Percentiles rank a stretch among this genome's conserved stretches.
phyloP scores from a whole-genome alignment of 2,888 invertebrate species.

The Tridacna gigas region DNA sequence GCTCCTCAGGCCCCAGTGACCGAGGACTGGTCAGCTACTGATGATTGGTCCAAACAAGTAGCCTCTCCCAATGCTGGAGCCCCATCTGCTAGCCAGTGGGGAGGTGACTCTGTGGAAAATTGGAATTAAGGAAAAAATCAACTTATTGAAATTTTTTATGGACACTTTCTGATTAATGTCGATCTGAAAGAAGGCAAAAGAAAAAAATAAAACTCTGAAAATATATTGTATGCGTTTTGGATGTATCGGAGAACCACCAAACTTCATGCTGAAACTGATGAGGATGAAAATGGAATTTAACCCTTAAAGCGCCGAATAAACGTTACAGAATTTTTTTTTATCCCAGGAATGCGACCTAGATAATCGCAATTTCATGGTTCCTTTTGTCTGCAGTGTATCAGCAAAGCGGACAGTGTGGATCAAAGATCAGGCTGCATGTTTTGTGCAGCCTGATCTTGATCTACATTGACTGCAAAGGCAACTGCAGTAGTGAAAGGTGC shows the following conservation, averaged over 20 bases:
- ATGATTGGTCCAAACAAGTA: conserved; percentile 76
- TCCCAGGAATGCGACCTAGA: too few species aligned
- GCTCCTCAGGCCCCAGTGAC: conserved; percentile 53
- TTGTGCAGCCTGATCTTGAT: too few species aligned
- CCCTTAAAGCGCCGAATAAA: neutral
- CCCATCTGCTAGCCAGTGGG: conserved; percentile 72
- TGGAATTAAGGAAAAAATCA: conserved; percentile 67
- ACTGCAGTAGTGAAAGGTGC: too few species aligned
- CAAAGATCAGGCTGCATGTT: too few species aligned
- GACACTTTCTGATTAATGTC: conserved; percentile 3
- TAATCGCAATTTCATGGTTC: too few species aligned
- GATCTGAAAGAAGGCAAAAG: neutral
- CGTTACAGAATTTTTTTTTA: too few species aligned
- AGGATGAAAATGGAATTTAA: neutral
- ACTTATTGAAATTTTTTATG: neutral
- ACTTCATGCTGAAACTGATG: neutral
- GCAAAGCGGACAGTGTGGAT: too few species aligned
- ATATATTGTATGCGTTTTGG: neutral
- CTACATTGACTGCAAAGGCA: too few species aligned
- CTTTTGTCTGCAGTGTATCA: too few species aligned
- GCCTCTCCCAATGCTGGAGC: conserved; percentile 54
- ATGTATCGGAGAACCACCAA: neutral
- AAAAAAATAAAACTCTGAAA: neutral
- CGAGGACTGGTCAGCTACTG: conserved; percentile 74
- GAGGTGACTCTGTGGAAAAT: conserved; percentile 76